Evolutionary conservation across 2,888 invertebrate genomes (phyloP).

Genomic region (Caenorhabditis sp.): DNA sequence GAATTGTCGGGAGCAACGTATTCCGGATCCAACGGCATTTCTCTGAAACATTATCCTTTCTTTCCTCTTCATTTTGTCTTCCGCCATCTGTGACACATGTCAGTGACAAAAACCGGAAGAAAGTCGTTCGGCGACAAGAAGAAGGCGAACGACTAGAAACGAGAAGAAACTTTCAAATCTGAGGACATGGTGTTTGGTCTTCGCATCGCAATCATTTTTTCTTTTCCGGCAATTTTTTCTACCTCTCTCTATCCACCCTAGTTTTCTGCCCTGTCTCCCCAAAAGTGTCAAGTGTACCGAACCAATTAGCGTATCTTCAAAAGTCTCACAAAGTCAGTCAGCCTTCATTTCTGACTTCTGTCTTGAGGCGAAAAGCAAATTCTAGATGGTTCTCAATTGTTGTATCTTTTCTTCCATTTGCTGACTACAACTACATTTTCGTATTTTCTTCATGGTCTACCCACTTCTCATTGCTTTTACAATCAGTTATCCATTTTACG

Average conservation of each 20-base stretch:
- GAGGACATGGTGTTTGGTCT: conserved; percentile 48
- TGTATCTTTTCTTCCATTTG: too few relatives aligned
- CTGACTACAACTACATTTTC: too few relatives aligned
- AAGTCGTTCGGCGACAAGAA: conserved; percentile 38
- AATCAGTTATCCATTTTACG: too few relatives aligned
- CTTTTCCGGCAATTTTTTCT: conserved; percentile 43
- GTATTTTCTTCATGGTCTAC: too few relatives aligned
- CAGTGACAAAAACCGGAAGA: conserved; percentile 26
- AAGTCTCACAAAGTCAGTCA: not conserved
- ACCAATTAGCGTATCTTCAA: conserved; percentile 45
- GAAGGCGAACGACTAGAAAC: not conserved
- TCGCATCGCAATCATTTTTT: conserved; percentile 14
- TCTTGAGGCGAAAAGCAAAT: not conserved
- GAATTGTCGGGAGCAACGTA: conserved; percentile 53
- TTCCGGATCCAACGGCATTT: conserved; percentile 49
- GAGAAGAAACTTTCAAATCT: conserved; percentile 3
- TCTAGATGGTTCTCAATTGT: too few relatives aligned
- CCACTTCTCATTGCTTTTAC: too few relatives aligned
- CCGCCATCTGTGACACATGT: conserved; percentile 4
- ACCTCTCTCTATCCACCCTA: not conserved
- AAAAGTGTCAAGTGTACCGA: conserved; percentile 43
- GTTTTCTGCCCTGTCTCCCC: conserved; percentile 1
- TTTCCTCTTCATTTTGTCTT: not conserved
- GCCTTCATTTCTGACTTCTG: not conserved
- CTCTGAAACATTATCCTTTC: conserved; percentile 40